A percentile compares a stretch with the other conserved stretches of the same genome.
phyloP scores from a whole-genome alignment of 1,140 invertebrate species.

The Macrocentrus cingulum region DNA sequence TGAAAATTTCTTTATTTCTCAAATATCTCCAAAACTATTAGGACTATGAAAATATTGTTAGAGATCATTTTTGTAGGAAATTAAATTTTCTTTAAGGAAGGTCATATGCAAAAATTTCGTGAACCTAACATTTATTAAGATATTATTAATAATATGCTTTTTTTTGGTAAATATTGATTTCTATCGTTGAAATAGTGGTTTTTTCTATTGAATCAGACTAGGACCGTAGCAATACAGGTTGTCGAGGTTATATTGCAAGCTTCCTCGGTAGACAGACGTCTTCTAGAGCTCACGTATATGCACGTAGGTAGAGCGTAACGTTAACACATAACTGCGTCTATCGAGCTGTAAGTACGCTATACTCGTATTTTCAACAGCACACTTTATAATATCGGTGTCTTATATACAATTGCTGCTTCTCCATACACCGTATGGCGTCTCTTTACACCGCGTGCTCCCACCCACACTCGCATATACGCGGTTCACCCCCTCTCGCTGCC shows the following conservation, averaged over 20 bases:
- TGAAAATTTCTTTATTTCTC: no score
- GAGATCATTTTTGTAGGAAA: no score
- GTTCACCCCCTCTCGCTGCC: background rate
- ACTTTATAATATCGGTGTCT: conserved; percentile 28
- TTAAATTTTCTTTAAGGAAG: no score
- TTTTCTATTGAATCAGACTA: no score
- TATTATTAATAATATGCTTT: no score
- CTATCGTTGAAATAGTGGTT: no score
- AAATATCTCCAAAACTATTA: no score
- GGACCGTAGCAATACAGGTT: no score
- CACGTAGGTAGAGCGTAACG: conserved; percentile 30
- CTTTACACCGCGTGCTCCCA: conserved; percentile 39
- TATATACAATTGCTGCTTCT: conserved; percentile 25
- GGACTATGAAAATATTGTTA: no score
- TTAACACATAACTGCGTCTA: conserved; percentile 16
- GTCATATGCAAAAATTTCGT: no score
- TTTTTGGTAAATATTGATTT: no score
- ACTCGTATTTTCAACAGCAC: conserved; percentile 20
- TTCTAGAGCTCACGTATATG: background rate
- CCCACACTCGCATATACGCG: conserved; percentile 26
- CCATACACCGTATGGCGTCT: conserved; percentile 43
- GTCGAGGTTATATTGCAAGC: background rate
- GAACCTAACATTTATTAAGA: no score
- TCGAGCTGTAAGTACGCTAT: background rate
- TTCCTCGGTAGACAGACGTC: background rate